Evolutionary conservation across 2,797 vertebrate species (phyloP).

Genomic region (Sitta carolinensis): DNA sequence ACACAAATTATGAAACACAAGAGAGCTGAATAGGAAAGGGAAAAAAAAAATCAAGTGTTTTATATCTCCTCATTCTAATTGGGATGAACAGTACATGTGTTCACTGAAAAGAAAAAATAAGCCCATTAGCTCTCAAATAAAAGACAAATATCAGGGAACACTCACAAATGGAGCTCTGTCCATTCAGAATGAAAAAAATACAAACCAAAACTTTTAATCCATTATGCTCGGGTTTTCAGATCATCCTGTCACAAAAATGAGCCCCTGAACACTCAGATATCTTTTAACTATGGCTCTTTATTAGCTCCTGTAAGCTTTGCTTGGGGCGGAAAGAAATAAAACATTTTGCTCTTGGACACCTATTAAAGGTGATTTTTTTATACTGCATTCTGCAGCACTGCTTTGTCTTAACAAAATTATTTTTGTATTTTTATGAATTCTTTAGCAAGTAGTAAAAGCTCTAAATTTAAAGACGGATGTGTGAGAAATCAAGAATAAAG

Average conservation of each 20-base stretch:
- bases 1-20: constrained; percentile 43
- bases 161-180: constrained; percentile 35
- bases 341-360: background rate
- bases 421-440: background rate
- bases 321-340: background rate
- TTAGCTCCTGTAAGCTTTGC: background rate
- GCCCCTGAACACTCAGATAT: background rate
- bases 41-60: constrained; percentile 6
- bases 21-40: constrained; percentile 4
- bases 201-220: background rate
- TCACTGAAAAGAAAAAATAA: constrained; percentile 49
- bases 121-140: constrained; percentile 41
- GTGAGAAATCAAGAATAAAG: background rate
- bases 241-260: background rate
- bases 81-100: constrained; percentile 36
- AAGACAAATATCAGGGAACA: constrained; percentile 21
- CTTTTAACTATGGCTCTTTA: background rate
- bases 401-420: background rate
- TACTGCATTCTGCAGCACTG: background rate
- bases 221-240: background rate
- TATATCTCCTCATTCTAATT: constrained; percentile 44
- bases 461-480: background rate
- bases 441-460: background rate
- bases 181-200: constrained; percentile 10
- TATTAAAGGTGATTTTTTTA: background rate